A percentile compares a stretch with the other conserved stretches of the same genome.
These are phyloP conservation scores for Machaerirhynchus nigripectus DNA, from an alignment of 2,113 vertebrate genomes.

Conservation along the genomic window DNA sequence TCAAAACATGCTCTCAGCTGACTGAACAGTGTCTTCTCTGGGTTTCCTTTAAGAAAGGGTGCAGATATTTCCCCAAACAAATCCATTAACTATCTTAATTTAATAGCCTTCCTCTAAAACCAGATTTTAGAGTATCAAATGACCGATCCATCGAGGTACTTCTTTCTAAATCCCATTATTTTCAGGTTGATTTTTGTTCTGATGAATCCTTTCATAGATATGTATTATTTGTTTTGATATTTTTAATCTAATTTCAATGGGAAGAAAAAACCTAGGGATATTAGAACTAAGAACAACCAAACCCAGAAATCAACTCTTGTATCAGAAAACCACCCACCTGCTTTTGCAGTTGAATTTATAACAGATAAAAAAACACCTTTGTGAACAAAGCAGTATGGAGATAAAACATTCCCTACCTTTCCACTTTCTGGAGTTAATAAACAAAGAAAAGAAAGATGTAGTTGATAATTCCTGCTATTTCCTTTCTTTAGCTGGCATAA, in stretches of 20 bases:
- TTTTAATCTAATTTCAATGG: background rate
- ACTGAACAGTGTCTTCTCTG: background rate
- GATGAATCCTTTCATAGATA: background rate
- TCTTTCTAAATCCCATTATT: background rate
- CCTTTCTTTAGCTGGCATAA: background rate
- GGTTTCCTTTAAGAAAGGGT: background rate
- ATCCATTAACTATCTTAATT: background rate
- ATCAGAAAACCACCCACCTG: background rate
- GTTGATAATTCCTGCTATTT: background rate
- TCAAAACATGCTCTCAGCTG: background rate
- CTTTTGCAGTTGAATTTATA: background rate
- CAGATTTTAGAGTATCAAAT: background rate
- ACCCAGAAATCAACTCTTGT: background rate
- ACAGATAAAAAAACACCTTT: background rate
- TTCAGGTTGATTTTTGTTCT: background rate
- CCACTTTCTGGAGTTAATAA: background rate
- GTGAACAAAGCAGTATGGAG: background rate
- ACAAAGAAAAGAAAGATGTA: background rate
- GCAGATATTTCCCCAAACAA: background rate
- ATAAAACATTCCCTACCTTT: background rate
- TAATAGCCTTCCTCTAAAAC: background rate
- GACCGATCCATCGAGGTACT: background rate
- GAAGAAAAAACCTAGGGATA: background rate
- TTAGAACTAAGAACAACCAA: background rate
- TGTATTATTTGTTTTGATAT: background rate